phyloP scores from a whole-genome alignment of 2,113 vertebrate species.

The Takifugu bimaculatus region DNA sequence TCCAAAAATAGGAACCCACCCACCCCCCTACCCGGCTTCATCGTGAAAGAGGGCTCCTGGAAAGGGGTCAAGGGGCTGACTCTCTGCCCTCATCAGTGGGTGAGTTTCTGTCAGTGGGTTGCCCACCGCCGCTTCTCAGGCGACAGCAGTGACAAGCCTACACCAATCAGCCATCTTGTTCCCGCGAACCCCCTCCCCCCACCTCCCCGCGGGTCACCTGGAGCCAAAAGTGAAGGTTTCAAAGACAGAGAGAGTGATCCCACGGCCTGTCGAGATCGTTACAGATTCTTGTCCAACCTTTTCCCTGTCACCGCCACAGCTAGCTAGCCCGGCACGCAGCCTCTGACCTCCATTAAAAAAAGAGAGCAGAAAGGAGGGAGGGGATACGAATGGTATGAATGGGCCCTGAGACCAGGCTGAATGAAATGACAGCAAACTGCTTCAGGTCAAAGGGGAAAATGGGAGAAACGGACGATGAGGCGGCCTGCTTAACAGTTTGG shows the following conservation, averaged over 20 bases:
- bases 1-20: slow-evolving; percentile 44
- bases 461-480: slow-evolving; percentile 5
- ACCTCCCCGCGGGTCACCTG: slow-evolving; percentile 27
- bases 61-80: slow-evolving; percentile 42
- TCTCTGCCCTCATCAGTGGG: slow-evolving; percentile 54
- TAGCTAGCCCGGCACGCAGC: slow-evolving; percentile 4
- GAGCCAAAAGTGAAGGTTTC: slow-evolving; percentile 19
- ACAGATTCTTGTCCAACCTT: slow-evolving; percentile 39
- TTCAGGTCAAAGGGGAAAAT: slow-evolving; percentile 7
- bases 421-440: slow-evolving; percentile 23
- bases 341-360: slow-evolving; percentile 28
- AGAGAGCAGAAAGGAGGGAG: slow-evolving; percentile 4
- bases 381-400: slow-evolving; percentile 15
- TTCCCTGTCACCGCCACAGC: slow-evolving; percentile 23
- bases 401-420: slow-evolving; percentile 18
- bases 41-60: slow-evolving; percentile 30
- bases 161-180: slow-evolving; percentile 55
- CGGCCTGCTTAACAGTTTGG: neutral
- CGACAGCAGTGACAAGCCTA: slow-evolving; percentile 44
- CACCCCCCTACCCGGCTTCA: slow-evolving; percentile 19
- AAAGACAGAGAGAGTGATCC: slow-evolving; percentile 47
- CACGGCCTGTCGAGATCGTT: slow-evolving; percentile 45
- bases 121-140: slow-evolving; percentile 31
- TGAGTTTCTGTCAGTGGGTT: slow-evolving; percentile 45
- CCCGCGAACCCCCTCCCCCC: slow-evolving; percentile 28